Evolutionary conservation across 2,797 vertebrate species (phyloP).

Genomic region (Enoplosus armatus): DNA sequence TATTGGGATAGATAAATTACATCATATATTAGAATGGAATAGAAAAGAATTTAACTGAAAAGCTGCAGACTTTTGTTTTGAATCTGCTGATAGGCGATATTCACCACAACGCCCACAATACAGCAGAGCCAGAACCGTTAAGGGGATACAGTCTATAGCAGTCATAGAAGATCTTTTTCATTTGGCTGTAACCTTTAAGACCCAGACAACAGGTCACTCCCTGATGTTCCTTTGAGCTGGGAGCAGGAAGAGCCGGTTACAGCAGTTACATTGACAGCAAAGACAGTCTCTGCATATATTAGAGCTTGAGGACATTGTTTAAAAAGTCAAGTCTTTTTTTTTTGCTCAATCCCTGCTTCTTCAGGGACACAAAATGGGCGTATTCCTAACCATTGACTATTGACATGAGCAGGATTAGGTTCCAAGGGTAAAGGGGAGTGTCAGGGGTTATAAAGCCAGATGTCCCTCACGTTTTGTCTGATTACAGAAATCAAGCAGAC

Average conservation of each 20-base stretch:
- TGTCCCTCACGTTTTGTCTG: neutral
- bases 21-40: neutral
- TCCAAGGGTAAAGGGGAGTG: neutral
- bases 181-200: slow-evolving; percentile 64
- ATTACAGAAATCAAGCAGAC: neutral
- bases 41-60: neutral
- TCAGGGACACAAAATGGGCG: neutral
- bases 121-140: slow-evolving; percentile 10
- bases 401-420: neutral
- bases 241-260: slow-evolving; percentile 9
- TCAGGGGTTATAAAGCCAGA: neutral
- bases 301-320: neutral
- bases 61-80: neutral
- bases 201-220: slow-evolving; percentile 56
- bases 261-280: neutral
- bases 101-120: neutral
- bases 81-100: neutral
- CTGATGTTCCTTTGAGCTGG: slow-evolving; percentile 30
- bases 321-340: neutral
- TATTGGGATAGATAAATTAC: neutral
- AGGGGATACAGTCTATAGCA: slow-evolving; percentile 35
- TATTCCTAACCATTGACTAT: neutral
- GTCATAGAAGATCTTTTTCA: slow-evolving; percentile 65
- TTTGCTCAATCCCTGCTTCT: neutral
- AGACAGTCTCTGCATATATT: slow-evolving; percentile 6